phyloP scores from a whole-genome alignment of 2,888 invertebrate genomes.

The Leptinotarsa juncta region DNA sequence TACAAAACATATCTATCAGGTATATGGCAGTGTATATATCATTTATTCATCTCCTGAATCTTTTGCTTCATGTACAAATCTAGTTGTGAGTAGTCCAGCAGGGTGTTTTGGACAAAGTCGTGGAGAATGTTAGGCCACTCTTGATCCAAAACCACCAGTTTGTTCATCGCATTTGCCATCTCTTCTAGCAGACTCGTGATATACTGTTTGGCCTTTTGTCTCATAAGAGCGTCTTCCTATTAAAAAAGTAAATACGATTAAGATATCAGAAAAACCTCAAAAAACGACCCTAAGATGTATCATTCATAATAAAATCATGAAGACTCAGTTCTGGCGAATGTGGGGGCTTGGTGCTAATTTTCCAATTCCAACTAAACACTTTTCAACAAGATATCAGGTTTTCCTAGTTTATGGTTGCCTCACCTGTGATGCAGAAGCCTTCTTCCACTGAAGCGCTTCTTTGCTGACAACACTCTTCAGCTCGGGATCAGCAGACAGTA shows the following conservation, averaged over 20 bases:
- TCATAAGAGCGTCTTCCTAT: slow-evolving; percentile 78
- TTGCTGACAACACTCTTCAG: slow-evolving; percentile 85
- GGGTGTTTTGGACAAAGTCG: slow-evolving; percentile 81
- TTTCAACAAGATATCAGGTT: not conserved
- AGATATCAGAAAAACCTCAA: too few species aligned
- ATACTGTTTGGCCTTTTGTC: slow-evolving; percentile 80
- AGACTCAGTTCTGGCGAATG: too few species aligned
- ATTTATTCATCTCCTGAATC: slow-evolving; percentile 67
- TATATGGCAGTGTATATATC: slow-evolving; percentile 33
- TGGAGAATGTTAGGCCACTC: slow-evolving; percentile 83
- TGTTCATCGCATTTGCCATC: slow-evolving; percentile 81
- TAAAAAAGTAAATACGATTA: slow-evolving; percentile 26
- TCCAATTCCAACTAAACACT: too few species aligned
- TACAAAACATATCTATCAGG: slow-evolving; percentile 15
- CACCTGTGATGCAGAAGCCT: slow-evolving; percentile 70
- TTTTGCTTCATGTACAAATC: slow-evolving; percentile 81
- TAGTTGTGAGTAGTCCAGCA: slow-evolving; percentile 84
- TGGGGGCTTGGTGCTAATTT: too few species aligned
- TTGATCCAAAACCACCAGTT: slow-evolving; percentile 78
- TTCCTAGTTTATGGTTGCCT: too few species aligned
- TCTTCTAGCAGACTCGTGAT: slow-evolving; percentile 78
- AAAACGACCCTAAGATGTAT: too few species aligned
- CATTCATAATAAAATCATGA: too few species aligned
- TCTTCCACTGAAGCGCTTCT: slow-evolving; percentile 85
- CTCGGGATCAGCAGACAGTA: slow-evolving; percentile 79